Conservation (phyloP, 2,888 invertebrate species). For the Habroteleia sp. region DNA sequence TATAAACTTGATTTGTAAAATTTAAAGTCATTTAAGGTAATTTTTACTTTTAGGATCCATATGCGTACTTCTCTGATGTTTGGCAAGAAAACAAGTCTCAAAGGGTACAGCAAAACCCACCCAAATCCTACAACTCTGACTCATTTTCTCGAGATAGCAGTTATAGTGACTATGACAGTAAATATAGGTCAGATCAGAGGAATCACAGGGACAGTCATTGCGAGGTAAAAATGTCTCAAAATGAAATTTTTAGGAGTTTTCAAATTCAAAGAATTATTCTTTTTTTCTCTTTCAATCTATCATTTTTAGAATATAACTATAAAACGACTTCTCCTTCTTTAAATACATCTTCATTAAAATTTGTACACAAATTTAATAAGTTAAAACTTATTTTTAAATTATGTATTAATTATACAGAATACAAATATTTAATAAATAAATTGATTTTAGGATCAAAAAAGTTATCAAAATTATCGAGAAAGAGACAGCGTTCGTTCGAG, state of each 20-base stretch:
- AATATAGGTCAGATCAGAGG: slow-evolving; percentile 76
- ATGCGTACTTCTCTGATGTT: slow-evolving; percentile 79
- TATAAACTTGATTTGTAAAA: too few relatives aligned
- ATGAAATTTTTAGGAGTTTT: too few relatives aligned
- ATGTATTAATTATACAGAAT: too few relatives aligned
- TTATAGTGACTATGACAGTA: slow-evolving; percentile 72
- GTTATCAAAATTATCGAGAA: slow-evolving; percentile 72
- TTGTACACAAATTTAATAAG: slow-evolving; percentile 1
- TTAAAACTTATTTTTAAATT: too few relatives aligned
- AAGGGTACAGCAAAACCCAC: slow-evolving; percentile 66
- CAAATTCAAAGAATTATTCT: too few relatives aligned
- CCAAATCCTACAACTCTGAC: slow-evolving; percentile 73
- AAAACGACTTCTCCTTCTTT: too few relatives aligned
- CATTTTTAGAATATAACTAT: too few relatives aligned
- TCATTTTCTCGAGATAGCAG: slow-evolving; percentile 71
- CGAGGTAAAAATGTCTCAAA: slow-evolving; percentile 68
- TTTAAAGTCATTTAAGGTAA: too few relatives aligned
- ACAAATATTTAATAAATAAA: too few relatives aligned
- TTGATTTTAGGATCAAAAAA: slow-evolving; percentile 70
- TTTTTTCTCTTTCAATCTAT: not conserved
- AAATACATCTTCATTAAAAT: too few relatives aligned
- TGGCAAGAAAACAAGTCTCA: slow-evolving; percentile 79
- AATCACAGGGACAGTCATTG: slow-evolving; percentile 73
- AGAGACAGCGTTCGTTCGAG: slow-evolving; percentile 71
- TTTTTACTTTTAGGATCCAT: slow-evolving; percentile 73